Conservation (phyloP, 2,797 vertebrate species). For the Syngnathus rostellatus region DNA sequence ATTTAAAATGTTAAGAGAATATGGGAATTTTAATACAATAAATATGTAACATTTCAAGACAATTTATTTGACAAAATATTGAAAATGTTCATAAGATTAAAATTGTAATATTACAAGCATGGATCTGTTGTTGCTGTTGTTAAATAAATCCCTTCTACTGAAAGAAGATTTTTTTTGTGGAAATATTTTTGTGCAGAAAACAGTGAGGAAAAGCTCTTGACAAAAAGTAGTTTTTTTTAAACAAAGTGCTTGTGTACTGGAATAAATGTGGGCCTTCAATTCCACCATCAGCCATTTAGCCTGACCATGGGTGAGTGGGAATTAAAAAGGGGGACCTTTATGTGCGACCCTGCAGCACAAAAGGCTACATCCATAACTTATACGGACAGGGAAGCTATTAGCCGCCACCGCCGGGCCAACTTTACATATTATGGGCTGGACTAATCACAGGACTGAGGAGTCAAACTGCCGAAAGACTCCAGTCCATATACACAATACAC, state of each 20-base stretch:
- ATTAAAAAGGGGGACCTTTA: conserved; percentile 77
- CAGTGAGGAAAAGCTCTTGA: conserved; percentile 37
- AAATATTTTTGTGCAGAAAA: conserved; percentile 16
- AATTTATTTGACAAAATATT: neutral
- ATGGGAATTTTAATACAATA: neutral
- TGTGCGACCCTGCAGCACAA: conserved; percentile 71
- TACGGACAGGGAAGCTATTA: conserved; percentile 69
- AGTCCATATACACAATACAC: neutral
- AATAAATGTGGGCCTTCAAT: conserved; percentile 63
- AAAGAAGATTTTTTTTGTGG: neutral
- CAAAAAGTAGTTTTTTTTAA: conserved; percentile 33
- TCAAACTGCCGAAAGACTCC: conserved; percentile 39
- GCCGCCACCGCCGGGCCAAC: conserved; percentile 59
- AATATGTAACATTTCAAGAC: neutral
- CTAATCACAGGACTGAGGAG: conserved; percentile 65
- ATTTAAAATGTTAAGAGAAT: neutral
- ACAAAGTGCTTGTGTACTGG: conserved; percentile 37
- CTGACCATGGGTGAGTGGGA: conserved; percentile 72
- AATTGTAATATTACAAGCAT: too few relatives aligned
- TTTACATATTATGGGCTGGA: conserved; percentile 71
- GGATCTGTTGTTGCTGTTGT: too few relatives aligned
- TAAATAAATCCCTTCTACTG: neutral
- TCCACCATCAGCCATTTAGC: conserved; percentile 71
- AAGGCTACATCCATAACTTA: conserved; percentile 77
- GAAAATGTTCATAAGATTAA: too few relatives aligned